These are phyloP conservation scores for Drosophila sp. DNA, from an alignment of 1,140 invertebrate genomes.

Conservation along the genomic window DNA sequence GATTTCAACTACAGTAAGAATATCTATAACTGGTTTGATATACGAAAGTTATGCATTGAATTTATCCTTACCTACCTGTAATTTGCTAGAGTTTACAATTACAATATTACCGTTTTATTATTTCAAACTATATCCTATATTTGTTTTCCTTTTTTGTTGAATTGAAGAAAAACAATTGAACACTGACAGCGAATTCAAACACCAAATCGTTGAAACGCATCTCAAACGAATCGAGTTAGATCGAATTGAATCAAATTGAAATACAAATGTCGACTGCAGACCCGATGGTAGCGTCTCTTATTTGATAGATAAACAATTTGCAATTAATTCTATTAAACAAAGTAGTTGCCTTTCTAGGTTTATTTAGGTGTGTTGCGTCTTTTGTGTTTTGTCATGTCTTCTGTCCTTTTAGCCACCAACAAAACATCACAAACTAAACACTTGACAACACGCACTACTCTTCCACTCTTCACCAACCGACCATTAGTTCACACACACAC, in stretches of 20 bases:
- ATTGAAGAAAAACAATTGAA: constrained; percentile 5
- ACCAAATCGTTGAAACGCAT: constrained; percentile 15
- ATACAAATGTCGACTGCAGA: constrained; percentile 75
- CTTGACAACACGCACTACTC: constrained; percentile 21
- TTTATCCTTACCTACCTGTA: constrained; percentile 25
- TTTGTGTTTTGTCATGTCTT: constrained; percentile 55
- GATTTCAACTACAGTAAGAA: constrained; percentile 7
- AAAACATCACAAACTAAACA: constrained; percentile 41
- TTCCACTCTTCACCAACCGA: background rate
- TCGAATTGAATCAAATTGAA: constrained; percentile 7
- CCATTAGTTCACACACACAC: background rate
- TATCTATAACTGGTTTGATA: constrained; percentile 63
- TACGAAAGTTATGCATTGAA: constrained; percentile 71
- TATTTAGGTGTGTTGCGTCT: constrained; percentile 69
- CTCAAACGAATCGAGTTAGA: constrained; percentile 5
- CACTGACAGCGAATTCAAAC: constrained; percentile 40
- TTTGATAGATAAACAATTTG: constrained; percentile 33
- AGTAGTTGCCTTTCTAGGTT: constrained; percentile 68
- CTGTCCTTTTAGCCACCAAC: background rate
- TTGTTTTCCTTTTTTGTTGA: background rate
- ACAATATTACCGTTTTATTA: constrained; percentile 3
- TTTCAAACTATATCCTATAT: constrained; percentile 1
- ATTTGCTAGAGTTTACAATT: constrained; percentile 18
- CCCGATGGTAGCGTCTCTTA: constrained; percentile 81
- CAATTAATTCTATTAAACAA: background rate